phyloP scores from a whole-genome alignment of 1,140 invertebrate genomes.

The Hypsibius dujardini region DNA sequence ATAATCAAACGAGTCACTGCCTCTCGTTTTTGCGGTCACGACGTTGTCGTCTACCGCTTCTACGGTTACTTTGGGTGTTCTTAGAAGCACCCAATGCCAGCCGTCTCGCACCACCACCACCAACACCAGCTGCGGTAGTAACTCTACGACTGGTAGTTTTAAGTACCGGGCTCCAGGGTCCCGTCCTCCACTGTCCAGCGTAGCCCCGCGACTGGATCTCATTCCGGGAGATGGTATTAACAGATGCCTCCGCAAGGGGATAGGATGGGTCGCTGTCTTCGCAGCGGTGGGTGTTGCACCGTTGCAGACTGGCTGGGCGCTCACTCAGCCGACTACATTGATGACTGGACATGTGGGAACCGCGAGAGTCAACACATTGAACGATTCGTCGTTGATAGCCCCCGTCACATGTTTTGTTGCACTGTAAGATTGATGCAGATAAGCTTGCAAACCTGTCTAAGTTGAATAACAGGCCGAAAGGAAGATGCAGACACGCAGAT shows the following conservation, averaged over 20 bases:
- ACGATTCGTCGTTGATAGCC: conserved; percentile 25
- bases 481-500: background rate
- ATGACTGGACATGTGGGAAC: conserved; percentile 29
- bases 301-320: conserved; percentile 9
- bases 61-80: too few relatives aligned
- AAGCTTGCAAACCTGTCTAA: conserved; percentile 30
- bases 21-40: too few relatives aligned
- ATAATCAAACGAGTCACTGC: too few relatives aligned
- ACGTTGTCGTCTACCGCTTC: too few relatives aligned
- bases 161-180: background rate
- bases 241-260: background rate
- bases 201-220: background rate
- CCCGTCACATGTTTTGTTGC: conserved; percentile 29
- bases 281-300: conserved; percentile 26
- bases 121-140: background rate
- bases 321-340: conserved; percentile 24
- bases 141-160: background rate
- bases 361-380: conserved; percentile 1
- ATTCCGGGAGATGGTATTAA: too few relatives aligned
- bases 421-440: too few relatives aligned
- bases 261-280: background rate
- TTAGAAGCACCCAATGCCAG: too few relatives aligned
- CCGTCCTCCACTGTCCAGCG: background rate
- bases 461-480: conserved; percentile 23
- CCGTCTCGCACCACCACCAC: background rate